Evolutionary conservation across 2,113 vertebrate species (phyloP).

Genomic region (Catharus minimus): DNA sequence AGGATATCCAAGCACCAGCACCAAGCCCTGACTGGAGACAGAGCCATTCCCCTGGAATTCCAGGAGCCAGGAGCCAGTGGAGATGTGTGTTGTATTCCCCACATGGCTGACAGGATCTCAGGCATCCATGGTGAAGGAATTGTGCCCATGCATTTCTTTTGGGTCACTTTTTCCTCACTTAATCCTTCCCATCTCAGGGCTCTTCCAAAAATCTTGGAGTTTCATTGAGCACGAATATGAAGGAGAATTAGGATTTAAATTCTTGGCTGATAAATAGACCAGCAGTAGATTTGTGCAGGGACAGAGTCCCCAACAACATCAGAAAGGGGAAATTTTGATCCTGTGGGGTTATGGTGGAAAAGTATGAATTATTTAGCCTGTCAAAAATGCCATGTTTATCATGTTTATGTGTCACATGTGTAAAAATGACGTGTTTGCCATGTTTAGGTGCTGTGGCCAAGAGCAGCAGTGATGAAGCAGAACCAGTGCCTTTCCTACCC

Average conservation of each 20-base stretch:
- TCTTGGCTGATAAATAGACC: neutral
- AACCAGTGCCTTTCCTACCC: neutral
- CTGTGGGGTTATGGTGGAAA: neutral
- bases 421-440: neutral
- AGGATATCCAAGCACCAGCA: neutral
- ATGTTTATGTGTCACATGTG: neutral
- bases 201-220: neutral
- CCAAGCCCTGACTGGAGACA: neutral
- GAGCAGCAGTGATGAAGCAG: neutral
- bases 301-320: neutral
- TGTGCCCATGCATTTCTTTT: neutral
- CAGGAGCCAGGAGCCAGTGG: neutral
- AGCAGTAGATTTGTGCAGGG: neutral
- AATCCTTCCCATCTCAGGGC: neutral
- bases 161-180: neutral
- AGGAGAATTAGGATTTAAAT: neutral
- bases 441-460: neutral
- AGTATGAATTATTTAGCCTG: fast-evolving
- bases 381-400: neutral
- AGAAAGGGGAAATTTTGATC: neutral
- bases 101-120: neutral
- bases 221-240: neutral
- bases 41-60: neutral
- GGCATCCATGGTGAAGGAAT: neutral
- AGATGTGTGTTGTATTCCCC: neutral